These are phyloP conservation scores for Charina bottae DNA, from an alignment of 2,113 vertebrate genomes.

Conservation along the genomic window DNA sequence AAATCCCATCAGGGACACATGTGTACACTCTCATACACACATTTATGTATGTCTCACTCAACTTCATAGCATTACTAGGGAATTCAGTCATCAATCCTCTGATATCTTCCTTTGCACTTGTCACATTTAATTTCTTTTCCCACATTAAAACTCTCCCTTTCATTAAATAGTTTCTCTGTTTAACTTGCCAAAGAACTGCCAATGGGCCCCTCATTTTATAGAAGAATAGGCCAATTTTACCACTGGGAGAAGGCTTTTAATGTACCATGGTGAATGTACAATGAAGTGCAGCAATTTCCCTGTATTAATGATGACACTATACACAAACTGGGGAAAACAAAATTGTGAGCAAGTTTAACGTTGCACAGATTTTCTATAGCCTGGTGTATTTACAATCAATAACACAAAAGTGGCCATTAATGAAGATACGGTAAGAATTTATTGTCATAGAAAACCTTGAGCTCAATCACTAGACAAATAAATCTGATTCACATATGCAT, in stretches of 20 bases:
- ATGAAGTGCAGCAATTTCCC: conserved; percentile 79
- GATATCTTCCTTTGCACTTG: conserved; percentile 55
- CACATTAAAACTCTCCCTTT: conserved; percentile 73
- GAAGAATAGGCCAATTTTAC: conserved; percentile 79
- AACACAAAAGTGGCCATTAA: conserved; percentile 11
- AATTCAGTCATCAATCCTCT: conserved; percentile 50
- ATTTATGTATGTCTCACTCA: not conserved
- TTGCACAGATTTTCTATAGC: conserved; percentile 41
- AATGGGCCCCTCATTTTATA: conserved; percentile 77
- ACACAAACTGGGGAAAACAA: conserved; percentile 76
- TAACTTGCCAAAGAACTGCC: conserved; percentile 84
- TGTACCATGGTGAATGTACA: conserved; percentile 78
- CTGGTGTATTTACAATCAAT: conserved; percentile 53
- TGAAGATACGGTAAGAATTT: not conserved
- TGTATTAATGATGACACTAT: conserved; percentile 82
- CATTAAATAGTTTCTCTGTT: conserved; percentile 84
- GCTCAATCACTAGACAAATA: not conserved
- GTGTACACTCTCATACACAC: not conserved
- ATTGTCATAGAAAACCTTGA: not conserved
- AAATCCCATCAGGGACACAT: not conserved
- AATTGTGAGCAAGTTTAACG: conserved; percentile 73
- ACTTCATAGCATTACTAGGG: conserved; percentile 38
- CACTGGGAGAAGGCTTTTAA: conserved; percentile 78
- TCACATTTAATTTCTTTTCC: conserved; percentile 57
- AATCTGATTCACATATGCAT: not conserved